Percentiles rank a stretch among this genome's conserved stretches.
Evolutionary conservation across 2,797 vertebrate species (phyloP).

Genomic region (Hipposideros larvatus): DNA sequence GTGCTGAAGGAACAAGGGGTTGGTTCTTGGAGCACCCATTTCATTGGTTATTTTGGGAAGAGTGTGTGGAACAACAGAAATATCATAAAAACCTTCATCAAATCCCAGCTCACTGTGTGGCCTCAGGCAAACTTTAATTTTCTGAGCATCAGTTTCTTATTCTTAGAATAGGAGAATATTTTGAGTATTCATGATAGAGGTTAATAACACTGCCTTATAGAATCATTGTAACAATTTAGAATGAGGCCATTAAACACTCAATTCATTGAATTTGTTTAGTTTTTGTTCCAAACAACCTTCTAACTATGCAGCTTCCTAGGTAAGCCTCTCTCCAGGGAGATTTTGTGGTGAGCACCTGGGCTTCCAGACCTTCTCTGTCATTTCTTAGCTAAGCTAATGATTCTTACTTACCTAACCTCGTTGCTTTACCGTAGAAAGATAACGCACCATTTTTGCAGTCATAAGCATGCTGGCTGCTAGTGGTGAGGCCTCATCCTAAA

Average conservation of each 20-base stretch:
- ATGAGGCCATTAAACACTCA: background rate
- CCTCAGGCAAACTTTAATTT: background rate
- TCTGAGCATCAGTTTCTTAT: constrained; percentile 29
- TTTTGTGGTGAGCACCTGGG: background rate
- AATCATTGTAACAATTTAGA: background rate
- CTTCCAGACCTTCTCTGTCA: background rate
- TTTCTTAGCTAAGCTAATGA: background rate
- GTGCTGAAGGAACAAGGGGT: background rate
- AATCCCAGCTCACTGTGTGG: background rate
- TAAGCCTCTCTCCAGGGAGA: background rate
- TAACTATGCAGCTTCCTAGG: background rate
- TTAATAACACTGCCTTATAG: background rate
- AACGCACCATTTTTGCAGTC: background rate
- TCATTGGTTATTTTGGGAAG: constrained; percentile 25
- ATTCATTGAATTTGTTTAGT: constrained; percentile 32
- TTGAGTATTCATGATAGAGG: background rate
- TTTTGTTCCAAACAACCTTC: background rate
- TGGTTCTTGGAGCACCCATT: background rate
- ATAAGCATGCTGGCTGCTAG: background rate
- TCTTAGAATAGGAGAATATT: constrained; percentile 22
- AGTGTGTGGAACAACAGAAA: background rate
- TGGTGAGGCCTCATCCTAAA: background rate
- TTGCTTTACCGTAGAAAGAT: background rate
- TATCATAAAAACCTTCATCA: background rate
- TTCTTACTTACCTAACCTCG: background rate